phyloP scores from a whole-genome alignment of 2,113 vertebrate species.

The Microtus oregoni region DNA sequence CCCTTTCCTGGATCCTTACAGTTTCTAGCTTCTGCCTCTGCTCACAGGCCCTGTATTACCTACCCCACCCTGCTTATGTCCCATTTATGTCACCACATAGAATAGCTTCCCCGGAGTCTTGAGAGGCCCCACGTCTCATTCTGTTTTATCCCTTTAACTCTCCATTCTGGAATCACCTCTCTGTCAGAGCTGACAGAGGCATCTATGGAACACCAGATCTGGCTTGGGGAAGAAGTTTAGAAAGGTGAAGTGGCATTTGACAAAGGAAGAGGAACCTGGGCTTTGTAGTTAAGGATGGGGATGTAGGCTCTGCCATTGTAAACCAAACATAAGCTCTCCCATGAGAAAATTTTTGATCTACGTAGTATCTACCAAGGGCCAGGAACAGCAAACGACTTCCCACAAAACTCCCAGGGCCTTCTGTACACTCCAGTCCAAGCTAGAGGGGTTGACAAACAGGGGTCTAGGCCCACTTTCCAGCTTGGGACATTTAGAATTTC shows the following conservation, averaged over 20 bases:
- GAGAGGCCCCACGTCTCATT: background rate
- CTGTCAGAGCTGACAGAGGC: background rate
- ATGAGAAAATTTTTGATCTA: background rate
- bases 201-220: background rate
- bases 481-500: background rate
- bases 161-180: background rate
- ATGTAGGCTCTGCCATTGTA: background rate
- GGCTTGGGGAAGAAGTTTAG: background rate
- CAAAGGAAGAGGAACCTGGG: background rate
- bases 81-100: background rate
- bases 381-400: background rate
- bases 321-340: background rate
- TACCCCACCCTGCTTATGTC: background rate
- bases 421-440: background rate
- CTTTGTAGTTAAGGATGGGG: conserved; percentile 3
- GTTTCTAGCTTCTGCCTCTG: background rate
- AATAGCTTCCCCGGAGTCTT: background rate
- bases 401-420: background rate
- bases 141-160: background rate
- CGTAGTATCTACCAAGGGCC: background rate
- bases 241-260: conserved; percentile 1
- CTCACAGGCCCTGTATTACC: background rate
- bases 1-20: background rate
- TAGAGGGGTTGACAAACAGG: background rate
- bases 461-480: background rate